phyloP scores from a whole-genome alignment of 2,797 vertebrate genomes.

The Hyperoplus immaculatus region DNA sequence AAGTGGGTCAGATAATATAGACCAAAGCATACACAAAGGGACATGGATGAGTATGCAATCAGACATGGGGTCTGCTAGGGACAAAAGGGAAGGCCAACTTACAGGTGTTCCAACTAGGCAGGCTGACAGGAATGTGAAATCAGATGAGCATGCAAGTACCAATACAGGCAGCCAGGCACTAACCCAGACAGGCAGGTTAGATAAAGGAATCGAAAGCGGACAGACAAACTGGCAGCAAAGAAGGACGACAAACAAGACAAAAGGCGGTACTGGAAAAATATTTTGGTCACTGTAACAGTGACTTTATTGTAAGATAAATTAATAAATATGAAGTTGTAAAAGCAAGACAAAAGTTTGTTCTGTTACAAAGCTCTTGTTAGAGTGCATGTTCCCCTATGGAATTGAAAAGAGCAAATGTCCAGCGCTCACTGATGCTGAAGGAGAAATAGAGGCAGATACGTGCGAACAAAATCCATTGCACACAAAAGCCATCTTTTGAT shows the following conservation, averaged over 20 bases:
- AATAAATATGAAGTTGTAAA: neutral
- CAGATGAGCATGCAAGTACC: slow-evolving; percentile 17
- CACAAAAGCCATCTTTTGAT: no score
- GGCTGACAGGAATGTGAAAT: slow-evolving; percentile 29
- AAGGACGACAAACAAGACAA: neutral
- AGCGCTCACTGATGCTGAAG: neutral
- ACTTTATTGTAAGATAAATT: neutral
- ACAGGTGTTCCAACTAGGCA: slow-evolving; percentile 11
- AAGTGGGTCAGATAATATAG: slow-evolving; percentile 45
- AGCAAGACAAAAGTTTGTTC: neutral
- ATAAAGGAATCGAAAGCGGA: slow-evolving; percentile 9
- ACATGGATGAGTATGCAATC: slow-evolving; percentile 48
- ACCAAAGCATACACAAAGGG: slow-evolving; percentile 36
- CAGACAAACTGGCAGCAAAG: neutral
- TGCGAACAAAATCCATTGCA: neutral
- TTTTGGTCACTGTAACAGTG: neutral
- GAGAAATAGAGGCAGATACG: neutral
- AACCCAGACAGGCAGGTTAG: neutral
- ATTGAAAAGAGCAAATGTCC: neutral
- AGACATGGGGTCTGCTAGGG: slow-evolving; percentile 53
- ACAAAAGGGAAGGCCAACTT: slow-evolving; percentile 38
- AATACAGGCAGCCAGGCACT: neutral
- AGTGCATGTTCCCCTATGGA: neutral
- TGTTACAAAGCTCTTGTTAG: neutral
- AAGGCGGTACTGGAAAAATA: neutral